phyloP scores from a whole-genome alignment of 2,888 invertebrate genomes.

The Perithous albicinctus region DNA sequence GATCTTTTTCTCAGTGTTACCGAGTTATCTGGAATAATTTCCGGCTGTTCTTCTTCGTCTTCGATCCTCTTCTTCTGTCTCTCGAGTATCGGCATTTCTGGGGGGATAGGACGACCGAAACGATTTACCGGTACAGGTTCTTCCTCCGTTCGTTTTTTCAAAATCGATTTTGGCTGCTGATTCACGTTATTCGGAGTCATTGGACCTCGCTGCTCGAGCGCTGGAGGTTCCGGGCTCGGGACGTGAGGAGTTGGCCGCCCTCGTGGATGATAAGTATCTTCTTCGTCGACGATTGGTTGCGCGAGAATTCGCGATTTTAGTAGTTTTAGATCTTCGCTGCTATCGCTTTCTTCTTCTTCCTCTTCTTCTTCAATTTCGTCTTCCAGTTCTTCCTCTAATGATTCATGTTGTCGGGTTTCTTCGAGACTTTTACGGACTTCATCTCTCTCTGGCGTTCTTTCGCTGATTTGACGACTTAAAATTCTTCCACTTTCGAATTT shows the following conservation, averaged over 20 bases:
- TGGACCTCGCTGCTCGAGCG: conserved; percentile 51
- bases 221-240: conserved; percentile 61
- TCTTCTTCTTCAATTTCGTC: conserved; percentile 71
- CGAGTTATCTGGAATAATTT: conserved; percentile 71
- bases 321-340: conserved; percentile 79
- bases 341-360: conserved; percentile 76
- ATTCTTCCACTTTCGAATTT: conserved; percentile 7
- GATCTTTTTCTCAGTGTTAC: conserved; percentile 80
- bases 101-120: conserved; percentile 80
- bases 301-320: conserved; percentile 80
- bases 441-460: conserved; percentile 55
- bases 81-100: conserved; percentile 78
- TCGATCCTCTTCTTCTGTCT: conserved; percentile 54
- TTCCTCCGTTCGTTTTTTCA: conserved; percentile 87
- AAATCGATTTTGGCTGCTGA: conserved; percentile 89
- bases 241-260: conserved; percentile 75
- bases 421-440: conserved; percentile 32
- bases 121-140: conserved; percentile 77
- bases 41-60: conserved; percentile 7
- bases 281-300: conserved; percentile 78
- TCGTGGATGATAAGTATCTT: conserved; percentile 81
- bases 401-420: conserved; percentile 18
- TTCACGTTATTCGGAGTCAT: conserved; percentile 85
- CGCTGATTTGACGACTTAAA: conserved; percentile 32
- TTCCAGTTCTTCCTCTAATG: conserved; percentile 50